Conservation (phyloP, 2,113 vertebrate genomes). For the Bubo blakistoni region DNA sequence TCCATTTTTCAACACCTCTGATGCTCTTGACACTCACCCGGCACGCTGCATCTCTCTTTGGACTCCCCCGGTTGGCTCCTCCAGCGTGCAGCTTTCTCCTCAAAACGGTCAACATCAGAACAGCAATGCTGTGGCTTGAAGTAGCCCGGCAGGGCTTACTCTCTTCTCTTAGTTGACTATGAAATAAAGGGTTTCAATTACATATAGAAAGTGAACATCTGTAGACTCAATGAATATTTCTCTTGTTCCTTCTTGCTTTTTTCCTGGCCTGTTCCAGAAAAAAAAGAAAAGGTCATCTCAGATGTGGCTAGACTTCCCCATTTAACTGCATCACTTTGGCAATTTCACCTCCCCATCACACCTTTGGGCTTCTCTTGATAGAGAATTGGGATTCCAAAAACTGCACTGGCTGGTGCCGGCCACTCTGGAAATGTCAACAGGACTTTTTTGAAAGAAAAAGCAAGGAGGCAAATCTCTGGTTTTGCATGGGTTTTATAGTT, state of each 20-base stretch:
- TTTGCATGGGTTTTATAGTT: not conserved
- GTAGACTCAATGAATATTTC: not conserved
- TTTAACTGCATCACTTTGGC: not conserved
- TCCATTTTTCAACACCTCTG: not conserved
- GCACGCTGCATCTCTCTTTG: not conserved
- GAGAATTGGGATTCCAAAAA: not conserved
- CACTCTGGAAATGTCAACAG: not conserved
- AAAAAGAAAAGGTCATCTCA: not conserved
- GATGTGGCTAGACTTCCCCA: not conserved
- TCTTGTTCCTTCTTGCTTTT: not conserved
- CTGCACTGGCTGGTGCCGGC: not conserved
- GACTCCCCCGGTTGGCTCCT: not conserved
- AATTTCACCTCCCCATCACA: accelerated
- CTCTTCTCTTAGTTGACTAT: accelerated
- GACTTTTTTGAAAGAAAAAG: not conserved
- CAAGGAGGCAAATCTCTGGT: not conserved
- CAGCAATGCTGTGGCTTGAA: not conserved
- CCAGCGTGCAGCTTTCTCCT: not conserved
- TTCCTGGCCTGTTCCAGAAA: not conserved
- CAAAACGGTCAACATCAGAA: not conserved
- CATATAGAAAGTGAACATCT: not conserved
- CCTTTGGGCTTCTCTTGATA: not conserved
- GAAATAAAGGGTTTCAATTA: not conserved
- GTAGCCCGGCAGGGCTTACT: not conserved
- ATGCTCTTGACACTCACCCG: not conserved